Evolutionary conservation across 2,113 vertebrate genomes (phyloP).

Genomic region (Oryzias woworae): DNA sequence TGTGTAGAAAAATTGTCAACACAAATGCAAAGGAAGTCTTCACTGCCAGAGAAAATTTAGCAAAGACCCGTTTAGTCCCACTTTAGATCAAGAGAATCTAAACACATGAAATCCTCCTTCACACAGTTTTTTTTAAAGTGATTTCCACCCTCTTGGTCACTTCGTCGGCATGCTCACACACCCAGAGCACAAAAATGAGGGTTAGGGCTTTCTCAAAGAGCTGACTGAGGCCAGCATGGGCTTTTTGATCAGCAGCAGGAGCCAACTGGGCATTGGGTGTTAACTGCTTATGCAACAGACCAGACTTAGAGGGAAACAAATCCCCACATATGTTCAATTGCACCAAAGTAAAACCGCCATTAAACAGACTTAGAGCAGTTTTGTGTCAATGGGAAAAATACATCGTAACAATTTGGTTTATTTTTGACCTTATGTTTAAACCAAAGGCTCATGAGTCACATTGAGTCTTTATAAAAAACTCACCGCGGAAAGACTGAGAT

Average conservation of each 20-base stretch:
- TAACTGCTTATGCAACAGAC: constrained; percentile 65
- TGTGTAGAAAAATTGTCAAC: background rate
- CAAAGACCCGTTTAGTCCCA: no score
- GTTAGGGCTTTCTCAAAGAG: constrained; percentile 48
- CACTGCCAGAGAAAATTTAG: background rate
- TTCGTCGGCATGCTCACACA: constrained; percentile 13
- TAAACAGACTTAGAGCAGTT: constrained; percentile 8
- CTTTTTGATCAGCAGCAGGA: constrained; percentile 60
- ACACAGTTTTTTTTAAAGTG: background rate
- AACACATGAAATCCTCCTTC: background rate
- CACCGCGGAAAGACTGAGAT: constrained; percentile 90
- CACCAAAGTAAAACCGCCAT: constrained; percentile 46
- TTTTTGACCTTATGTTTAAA: no score
- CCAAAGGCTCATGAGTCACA: no score
- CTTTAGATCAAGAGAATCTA: background rate
- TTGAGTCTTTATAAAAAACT: constrained; percentile 7
- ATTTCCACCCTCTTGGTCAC: constrained; percentile 27
- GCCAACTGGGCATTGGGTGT: constrained; percentile 63
- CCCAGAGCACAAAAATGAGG: constrained; percentile 19
- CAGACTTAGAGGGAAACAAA: constrained; percentile 65
- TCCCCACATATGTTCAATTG: constrained; percentile 62
- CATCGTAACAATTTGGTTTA: no score
- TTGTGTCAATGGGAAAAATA: constrained; percentile 21
- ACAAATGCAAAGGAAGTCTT: background rate
- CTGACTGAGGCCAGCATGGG: constrained; percentile 61